phyloP scores from a whole-genome alignment of 2,797 vertebrate species.

The Carduelis carduelis region DNA sequence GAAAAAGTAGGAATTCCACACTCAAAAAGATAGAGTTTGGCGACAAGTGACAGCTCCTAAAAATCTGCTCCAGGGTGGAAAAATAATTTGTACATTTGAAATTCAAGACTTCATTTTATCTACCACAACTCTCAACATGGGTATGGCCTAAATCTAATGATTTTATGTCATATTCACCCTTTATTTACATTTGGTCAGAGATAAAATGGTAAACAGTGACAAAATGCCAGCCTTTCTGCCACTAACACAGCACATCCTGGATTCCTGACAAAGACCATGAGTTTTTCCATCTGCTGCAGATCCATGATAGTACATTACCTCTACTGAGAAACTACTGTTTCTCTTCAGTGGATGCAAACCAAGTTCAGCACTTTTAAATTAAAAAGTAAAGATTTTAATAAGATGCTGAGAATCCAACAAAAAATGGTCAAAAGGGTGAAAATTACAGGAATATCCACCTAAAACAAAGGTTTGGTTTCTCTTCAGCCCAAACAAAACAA shows the following conservation, averaged over 20 bases:
- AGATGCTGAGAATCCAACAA: neutral
- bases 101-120: neutral
- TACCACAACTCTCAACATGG: accelerated
- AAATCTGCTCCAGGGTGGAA: neutral
- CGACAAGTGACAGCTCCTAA: neutral
- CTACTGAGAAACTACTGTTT: neutral
- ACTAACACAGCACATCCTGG: neutral
- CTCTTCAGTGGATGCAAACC: neutral
- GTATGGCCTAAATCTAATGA: neutral
- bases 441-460: neutral
- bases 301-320: neutral
- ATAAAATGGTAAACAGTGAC: neutral
- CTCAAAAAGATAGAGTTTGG: neutral
- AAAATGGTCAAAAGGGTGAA: neutral
- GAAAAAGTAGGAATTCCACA: neutral
- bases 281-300: neutral
- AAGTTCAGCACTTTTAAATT: neutral
- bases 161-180: neutral
- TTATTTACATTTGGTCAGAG: neutral
- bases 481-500: neutral
- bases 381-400: neutral
- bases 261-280: neutral
- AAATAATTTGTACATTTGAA: neutral
- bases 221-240: neutral
- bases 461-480: neutral